These are phyloP conservation scores for Bombus polaris DNA, from an alignment of 1,140 invertebrate species.

Conservation along the genomic window DNA sequence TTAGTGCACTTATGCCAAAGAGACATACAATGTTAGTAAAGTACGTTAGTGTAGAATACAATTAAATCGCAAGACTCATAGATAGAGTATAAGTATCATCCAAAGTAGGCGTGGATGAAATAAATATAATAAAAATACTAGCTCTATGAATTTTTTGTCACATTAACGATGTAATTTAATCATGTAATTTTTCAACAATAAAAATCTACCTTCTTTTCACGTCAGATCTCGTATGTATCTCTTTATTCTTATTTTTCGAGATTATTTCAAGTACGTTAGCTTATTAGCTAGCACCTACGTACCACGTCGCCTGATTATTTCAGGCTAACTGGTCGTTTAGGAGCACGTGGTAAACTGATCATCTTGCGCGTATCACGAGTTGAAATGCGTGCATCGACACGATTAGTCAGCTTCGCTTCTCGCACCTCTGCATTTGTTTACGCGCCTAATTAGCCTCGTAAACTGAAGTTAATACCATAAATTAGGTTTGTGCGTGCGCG, in stretches of 20 bases:
- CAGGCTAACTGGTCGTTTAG: constrained; percentile 58
- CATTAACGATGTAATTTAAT: neutral
- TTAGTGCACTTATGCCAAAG: too few species aligned
- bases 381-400: neutral
- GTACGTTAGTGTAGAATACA: too few species aligned
- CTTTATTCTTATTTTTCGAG: neutral
- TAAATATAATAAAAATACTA: too few species aligned
- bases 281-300: constrained; percentile 72
- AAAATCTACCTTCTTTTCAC: neutral
- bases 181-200: neutral
- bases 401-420: constrained; percentile 19
- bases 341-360: constrained; percentile 21
- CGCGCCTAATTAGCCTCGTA: constrained; percentile 10
- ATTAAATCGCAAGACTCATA: too few species aligned
- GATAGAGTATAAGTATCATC: too few species aligned
- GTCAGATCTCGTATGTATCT: too few species aligned
- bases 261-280: constrained; percentile 67
- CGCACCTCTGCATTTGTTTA: constrained; percentile 39
- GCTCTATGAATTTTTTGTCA: too few species aligned
- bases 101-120: too few species aligned
- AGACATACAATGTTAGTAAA: too few species aligned
- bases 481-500: constrained; percentile 18
- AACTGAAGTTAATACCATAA: neutral
- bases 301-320: constrained; percentile 74
- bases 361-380: constrained; percentile 54